Evolutionary conservation across 1,140 invertebrate genomes (phyloP).

Genomic region (Adelges cooleyi): DNA sequence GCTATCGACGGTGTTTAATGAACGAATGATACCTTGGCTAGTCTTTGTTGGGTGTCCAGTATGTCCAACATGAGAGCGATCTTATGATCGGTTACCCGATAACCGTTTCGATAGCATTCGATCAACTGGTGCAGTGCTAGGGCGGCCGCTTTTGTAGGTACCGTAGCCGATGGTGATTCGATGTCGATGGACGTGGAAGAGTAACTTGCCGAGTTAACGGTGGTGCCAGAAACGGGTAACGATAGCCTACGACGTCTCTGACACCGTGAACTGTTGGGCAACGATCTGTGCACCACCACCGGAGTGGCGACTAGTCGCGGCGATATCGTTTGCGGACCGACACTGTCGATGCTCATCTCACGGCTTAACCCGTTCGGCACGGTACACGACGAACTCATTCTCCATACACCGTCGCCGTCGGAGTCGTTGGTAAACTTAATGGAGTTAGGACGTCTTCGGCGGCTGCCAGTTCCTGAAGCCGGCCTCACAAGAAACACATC

Average conservation of each 20-base stretch:
- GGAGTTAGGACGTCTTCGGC: background rate
- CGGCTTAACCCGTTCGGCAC: constrained; percentile 27
- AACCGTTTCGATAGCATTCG: constrained; percentile 54
- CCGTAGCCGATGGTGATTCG: constrained; percentile 2
- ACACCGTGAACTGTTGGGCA: background rate
- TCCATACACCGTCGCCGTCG: background rate
- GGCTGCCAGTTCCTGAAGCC: background rate
- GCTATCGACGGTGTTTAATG: too few relatives aligned
- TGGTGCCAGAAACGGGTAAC: background rate
- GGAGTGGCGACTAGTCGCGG: background rate
- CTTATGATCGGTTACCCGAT: constrained; percentile 61
- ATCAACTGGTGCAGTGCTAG: constrained; percentile 57
- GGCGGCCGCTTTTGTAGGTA: constrained; percentile 37
- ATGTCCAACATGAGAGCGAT: constrained; percentile 66
- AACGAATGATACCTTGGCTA: constrained; percentile 69
- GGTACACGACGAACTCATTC: constrained; percentile 19
- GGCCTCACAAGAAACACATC: background rate
- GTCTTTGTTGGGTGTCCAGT: constrained; percentile 62
- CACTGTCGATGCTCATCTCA: background rate
- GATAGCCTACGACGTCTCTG: background rate
- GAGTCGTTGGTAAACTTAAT: background rate
- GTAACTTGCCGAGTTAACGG: background rate
- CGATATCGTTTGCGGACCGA: background rate
- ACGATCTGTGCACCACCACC: background rate
- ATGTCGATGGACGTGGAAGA: background rate